phyloP scores from a whole-genome alignment of 2,888 invertebrate genomes.

The Callosobruchus maculatus region DNA sequence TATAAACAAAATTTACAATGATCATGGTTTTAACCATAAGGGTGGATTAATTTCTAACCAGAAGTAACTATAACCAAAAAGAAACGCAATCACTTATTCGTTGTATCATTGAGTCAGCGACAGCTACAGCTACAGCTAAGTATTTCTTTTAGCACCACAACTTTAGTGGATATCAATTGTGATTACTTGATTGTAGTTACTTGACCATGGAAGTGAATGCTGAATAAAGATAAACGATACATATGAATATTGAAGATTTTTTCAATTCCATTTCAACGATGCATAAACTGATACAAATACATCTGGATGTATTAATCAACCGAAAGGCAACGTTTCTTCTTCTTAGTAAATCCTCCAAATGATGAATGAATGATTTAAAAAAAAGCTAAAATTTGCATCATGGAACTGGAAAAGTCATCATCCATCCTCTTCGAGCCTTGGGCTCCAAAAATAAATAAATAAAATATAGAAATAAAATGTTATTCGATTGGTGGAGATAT shows the following conservation, averaged over 20 bases:
- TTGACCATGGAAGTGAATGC: background rate
- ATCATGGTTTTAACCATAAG: background rate
- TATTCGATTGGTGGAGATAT: background rate
- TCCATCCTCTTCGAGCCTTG: background rate
- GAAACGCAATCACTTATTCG: background rate
- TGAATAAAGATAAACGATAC: background rate
- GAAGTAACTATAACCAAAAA: background rate
- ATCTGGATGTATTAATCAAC: too few species aligned
- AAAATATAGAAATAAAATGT: slow-evolving; percentile 10
- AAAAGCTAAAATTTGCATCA: too few species aligned
- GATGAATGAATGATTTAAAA: too few species aligned
- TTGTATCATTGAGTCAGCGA: too few species aligned
- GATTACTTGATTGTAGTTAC: background rate
- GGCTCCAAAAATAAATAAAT: background rate
- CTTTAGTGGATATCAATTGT: too few species aligned
- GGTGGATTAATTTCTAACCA: background rate
- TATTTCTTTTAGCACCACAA: too few species aligned
- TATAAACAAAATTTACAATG: slow-evolving; percentile 20
- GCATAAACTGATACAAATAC: too few species aligned
- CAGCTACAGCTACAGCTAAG: too few species aligned
- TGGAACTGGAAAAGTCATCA: background rate
- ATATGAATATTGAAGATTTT: background rate
- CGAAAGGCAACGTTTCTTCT: too few species aligned
- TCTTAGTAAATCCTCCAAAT: too few species aligned
- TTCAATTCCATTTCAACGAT: background rate